Conservation (phyloP, 2,797 vertebrate genomes). For the Gymnopithys bicolor region DNA sequence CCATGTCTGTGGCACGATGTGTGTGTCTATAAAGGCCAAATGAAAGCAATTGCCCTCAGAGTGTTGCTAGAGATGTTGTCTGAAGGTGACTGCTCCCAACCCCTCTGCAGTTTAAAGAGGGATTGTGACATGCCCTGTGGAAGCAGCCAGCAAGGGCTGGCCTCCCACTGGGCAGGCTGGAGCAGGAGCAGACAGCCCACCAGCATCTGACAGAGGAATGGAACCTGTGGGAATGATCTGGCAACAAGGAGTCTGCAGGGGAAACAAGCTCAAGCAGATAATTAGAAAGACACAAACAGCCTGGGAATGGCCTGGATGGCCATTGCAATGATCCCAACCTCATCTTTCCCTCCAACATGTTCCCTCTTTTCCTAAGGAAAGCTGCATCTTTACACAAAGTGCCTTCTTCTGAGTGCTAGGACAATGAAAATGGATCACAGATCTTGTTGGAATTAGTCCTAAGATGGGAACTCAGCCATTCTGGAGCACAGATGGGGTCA, state of each 20-base stretch:
- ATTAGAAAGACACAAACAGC: not conserved
- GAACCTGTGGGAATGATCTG: not conserved
- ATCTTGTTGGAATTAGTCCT: slow-evolving; percentile 13
- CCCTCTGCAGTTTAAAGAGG: not conserved
- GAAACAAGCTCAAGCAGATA: not conserved
- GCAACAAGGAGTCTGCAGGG: not conserved
- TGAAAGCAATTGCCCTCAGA: not conserved
- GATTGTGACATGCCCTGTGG: not conserved
- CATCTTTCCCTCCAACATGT: not conserved
- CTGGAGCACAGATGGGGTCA: slow-evolving; percentile 54
- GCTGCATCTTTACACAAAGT: not conserved
- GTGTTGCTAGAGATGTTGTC: not conserved
- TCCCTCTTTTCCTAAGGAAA: not conserved
- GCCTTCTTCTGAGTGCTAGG: not conserved
- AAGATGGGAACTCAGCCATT: slow-evolving; percentile 28
- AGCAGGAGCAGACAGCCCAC: not conserved
- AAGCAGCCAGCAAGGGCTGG: not conserved
- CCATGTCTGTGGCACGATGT: not conserved
- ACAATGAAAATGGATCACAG: slow-evolving; percentile 30
- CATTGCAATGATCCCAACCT: not conserved
- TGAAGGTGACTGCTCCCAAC: not conserved
- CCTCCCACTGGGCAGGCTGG: not conserved
- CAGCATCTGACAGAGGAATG: not conserved
- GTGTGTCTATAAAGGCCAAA: not conserved
- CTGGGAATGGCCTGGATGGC: not conserved